A percentile compares a stretch with the other conserved stretches of the same genome.
Evolutionary conservation across 2,113 vertebrate genomes (phyloP).

Genomic region (Leucosticte australis): DNA sequence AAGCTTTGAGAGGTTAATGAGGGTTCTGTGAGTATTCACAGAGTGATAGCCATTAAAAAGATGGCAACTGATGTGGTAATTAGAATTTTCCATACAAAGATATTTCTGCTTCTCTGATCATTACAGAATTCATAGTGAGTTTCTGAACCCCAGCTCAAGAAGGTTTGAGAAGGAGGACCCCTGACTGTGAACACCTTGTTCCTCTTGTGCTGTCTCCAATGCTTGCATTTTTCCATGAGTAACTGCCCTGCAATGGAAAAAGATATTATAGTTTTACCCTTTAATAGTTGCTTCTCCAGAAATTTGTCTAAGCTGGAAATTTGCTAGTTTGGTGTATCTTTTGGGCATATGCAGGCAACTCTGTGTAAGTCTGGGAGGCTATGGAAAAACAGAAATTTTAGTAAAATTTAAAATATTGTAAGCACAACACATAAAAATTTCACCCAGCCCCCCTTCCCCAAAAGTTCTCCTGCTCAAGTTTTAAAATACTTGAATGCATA

Average conservation of each 20-base stretch:
- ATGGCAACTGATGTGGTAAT: background rate
- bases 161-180: background rate
- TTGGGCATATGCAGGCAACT: background rate
- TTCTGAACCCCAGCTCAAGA: background rate
- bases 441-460: fast-evolving
- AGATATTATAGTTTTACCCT: background rate
- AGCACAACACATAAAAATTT: background rate
- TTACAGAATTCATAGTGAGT: background rate
- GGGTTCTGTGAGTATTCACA: background rate
- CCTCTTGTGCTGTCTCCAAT: background rate
- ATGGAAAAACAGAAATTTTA: background rate
- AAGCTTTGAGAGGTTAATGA: background rate
- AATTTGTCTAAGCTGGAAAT: background rate
- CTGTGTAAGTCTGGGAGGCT: background rate
- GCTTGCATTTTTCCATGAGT: background rate
- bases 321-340: background rate
- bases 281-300: background rate
- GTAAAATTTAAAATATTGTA: background rate
- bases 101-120: background rate
- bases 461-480: background rate
- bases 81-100: too few relatives aligned
- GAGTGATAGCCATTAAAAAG: background rate
- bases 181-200: background rate
- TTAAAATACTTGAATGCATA: background rate
- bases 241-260: background rate